Percentiles rank a stretch among this genome's conserved stretches.
These are phyloP conservation scores for Loris lydekkerianus DNA, from an alignment of 2,797 vertebrate genomes.

Conservation along the genomic window DNA sequence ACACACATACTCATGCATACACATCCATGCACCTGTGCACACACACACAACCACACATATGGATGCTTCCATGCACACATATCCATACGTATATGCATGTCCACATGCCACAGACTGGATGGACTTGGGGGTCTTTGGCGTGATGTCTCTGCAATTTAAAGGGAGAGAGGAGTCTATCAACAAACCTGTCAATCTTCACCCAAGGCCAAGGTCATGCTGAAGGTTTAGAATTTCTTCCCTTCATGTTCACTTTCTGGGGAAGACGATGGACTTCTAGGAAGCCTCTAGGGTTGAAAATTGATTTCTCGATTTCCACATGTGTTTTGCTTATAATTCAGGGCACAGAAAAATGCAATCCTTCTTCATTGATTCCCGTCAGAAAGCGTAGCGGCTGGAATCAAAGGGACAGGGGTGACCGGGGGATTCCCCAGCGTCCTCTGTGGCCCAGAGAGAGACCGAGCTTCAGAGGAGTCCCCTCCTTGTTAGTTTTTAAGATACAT, in stretches of 20 bases:
- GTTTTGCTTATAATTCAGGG: constrained; percentile 41
- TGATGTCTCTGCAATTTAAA: neutral
- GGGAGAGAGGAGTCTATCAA: neutral
- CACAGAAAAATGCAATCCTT: neutral
- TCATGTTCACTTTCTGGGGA: constrained; percentile 44
- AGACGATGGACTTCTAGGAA: constrained; percentile 35
- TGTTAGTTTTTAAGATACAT: neutral
- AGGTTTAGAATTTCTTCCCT: neutral
- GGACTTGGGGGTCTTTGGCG: neutral
- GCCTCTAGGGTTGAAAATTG: constrained; percentile 56
- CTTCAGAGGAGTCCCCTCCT: neutral
- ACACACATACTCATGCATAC: neutral
- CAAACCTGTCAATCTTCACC: neutral
- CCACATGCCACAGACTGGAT: neutral
- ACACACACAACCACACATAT: neutral
- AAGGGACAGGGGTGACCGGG: neutral
- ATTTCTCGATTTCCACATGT: constrained; percentile 60
- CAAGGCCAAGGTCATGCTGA: neutral
- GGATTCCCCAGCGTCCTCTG: neutral
- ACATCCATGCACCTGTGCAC: neutral
- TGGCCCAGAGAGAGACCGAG: neutral
- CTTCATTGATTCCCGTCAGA: neutral
- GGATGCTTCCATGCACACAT: too few species aligned
- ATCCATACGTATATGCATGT: neutral
- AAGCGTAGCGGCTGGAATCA: rapidly evolving